Evolutionary conservation across 2,113 vertebrate genomes (phyloP).

Genomic region (Penelope pileata): DNA sequence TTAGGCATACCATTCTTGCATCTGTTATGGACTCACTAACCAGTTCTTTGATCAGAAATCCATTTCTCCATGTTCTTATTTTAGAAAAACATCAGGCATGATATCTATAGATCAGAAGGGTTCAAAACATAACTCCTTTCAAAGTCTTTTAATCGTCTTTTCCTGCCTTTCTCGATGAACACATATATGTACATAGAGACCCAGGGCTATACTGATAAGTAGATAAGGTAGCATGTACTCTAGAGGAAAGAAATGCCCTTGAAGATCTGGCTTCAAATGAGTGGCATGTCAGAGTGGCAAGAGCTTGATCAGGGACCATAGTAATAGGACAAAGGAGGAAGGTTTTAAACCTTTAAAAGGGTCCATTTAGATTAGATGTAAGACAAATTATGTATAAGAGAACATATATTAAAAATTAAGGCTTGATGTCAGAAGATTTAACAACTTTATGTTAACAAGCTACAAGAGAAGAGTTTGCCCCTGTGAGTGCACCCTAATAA

Average conservation of each 20-base stretch:
- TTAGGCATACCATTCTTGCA: neutral
- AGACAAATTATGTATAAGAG: neutral
- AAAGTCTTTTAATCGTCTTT: neutral
- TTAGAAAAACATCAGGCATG: neutral
- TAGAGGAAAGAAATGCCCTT: neutral
- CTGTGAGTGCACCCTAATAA: neutral
- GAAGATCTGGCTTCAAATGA: neutral
- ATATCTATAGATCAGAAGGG: neutral
- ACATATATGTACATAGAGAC: neutral
- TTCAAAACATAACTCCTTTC: neutral
- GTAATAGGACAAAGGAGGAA: neutral
- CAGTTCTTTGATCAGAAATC: neutral
- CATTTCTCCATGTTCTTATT: neutral
- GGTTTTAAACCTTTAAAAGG: neutral
- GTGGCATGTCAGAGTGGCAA: rapidly evolving
- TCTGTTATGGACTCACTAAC: neutral
- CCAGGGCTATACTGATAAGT: neutral
- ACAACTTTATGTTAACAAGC: neutral
- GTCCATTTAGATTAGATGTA: neutral
- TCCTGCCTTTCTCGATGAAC: neutral
- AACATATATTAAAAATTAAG: neutral
- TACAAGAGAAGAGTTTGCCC: neutral
- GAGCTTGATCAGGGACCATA: neutral
- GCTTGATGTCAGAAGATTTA: neutral
- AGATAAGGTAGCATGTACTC: neutral